Evolutionary conservation across 2,888 invertebrate genomes (phyloP).

Genomic region (Sinopyrophorus schimmeli): DNA sequence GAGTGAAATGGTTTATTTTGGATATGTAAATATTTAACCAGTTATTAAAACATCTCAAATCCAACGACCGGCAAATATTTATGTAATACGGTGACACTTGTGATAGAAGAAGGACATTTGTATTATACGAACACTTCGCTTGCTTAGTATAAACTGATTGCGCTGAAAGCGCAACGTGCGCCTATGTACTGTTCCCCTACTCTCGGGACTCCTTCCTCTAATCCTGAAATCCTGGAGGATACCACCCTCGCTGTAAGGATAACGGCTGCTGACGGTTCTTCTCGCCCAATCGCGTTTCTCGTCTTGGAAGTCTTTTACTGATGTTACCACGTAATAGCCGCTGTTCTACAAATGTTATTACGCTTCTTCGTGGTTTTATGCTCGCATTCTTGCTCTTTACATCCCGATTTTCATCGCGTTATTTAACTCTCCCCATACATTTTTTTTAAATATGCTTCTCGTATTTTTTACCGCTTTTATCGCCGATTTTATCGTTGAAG

Average conservation of each 20-base stretch:
- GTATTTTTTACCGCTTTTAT: not conserved
- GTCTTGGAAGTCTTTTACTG: constrained; percentile 13
- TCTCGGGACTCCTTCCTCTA: constrained; percentile 43
- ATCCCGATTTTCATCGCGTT: constrained; percentile 7
- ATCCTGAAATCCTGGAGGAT: constrained; percentile 46
- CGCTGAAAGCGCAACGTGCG: constrained; percentile 42
- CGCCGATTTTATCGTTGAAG: constrained; percentile 9
- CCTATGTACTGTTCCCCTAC: constrained; percentile 48
- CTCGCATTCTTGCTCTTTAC: constrained; percentile 9
- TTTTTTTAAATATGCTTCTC: not conserved
- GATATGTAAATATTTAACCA: constrained; percentile 5
- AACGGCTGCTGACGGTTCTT: constrained; percentile 18
- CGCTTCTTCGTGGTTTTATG: constrained; percentile 10
- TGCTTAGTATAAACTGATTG: constrained; percentile 44
- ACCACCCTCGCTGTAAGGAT: constrained; percentile 36
- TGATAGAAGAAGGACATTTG: constrained; percentile 29
- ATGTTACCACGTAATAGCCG: constrained; percentile 18
- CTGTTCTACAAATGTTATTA: constrained; percentile 15
- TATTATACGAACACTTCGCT: constrained; percentile 37
- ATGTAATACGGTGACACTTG: constrained; percentile 39
- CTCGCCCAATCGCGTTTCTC: constrained; percentile 17
- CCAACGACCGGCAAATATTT: constrained; percentile 28
- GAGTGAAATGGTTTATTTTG: not conserved
- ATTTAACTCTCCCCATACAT: not conserved
- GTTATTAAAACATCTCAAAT: constrained; percentile 24